Base-by-base conservation (phyloP, 2,113 vertebrate species). In the Dipodomys merriami region DNA sequence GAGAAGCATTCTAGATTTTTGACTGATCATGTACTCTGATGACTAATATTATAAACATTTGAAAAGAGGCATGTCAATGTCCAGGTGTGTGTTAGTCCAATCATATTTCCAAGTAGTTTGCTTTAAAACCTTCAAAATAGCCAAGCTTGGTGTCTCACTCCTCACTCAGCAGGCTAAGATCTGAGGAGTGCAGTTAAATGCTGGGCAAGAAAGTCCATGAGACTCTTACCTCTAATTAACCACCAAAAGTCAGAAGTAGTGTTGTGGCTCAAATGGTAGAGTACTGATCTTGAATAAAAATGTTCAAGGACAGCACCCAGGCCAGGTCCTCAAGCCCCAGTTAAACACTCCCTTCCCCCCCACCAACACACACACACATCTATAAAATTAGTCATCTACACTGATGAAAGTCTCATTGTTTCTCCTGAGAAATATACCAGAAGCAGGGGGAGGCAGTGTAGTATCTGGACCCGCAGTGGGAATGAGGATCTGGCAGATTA, bases 91-190 rank as follows among this genome's bases (percentile, higher is more conserved):
- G 13, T 22, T 62, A 30, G n/a, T 90, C 39, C 64, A 74, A 49
- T 83, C 71, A 86, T 30, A 80, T 80, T 57, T 88, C 84, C 87
- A 44, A 77, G 33, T 90, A 25, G 57, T 87, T 90, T 30, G 22
- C 72, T 80, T 86, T 33, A 72, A 83, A 85, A 69, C 72, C 69
- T 91, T 91, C 65, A 57, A 76, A 83, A 72, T 49, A 49, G 49
- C 49, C 49, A 49, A 12, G 49, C 12, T 9, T 49, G 49, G 12
- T 49, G 49, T 8, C 49, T 49, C 10, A 49, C 49, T 49, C 49
- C 12, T 49, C 49, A 49, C 49, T 49, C 10, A 49, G 49, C 9
- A 49, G 49, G 49, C 49, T 49, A 12, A 49, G 49, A 49, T 12
- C 49, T 49, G 2, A 49, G 49, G 49, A 49, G 8, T 49, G 49